A percentile compares a stretch with the other conserved stretches of the same genome.
Conservation (phyloP, 2,797 vertebrate species). For the Synaphobranchus kaupii region DNA sequence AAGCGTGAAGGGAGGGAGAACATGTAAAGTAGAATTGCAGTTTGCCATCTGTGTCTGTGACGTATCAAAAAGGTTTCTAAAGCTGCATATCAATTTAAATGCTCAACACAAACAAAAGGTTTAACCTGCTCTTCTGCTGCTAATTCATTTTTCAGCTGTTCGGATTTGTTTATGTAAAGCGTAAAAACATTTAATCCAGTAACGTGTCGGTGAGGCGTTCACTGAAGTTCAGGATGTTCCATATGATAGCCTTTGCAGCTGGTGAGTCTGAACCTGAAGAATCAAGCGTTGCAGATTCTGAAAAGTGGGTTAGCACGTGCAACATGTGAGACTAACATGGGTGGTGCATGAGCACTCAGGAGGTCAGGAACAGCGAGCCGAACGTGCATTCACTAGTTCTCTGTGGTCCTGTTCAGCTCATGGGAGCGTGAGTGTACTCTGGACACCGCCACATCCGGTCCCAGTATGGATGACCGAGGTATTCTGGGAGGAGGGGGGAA, state of each 20-base stretch:
- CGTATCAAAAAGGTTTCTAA: background rate
- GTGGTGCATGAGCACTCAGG: background rate
- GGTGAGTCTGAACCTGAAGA: background rate
- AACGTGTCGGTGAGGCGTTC: background rate
- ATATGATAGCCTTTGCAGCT: background rate
- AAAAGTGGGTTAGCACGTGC: background rate
- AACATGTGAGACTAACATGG: background rate
- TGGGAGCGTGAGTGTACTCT: background rate
- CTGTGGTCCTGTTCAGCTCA: background rate
- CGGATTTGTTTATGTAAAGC: background rate
- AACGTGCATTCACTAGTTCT: background rate
- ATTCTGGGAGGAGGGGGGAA: background rate
- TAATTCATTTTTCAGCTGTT: background rate
- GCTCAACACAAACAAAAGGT: background rate
- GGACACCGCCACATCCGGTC: background rate
- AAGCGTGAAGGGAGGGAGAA: background rate
- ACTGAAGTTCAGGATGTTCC: background rate
- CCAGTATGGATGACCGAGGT: background rate
- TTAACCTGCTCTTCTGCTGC: background rate
- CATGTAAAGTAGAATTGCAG: background rate
- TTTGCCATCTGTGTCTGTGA: background rate
- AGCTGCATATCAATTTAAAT: background rate
- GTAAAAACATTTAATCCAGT: background rate
- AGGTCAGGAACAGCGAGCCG: background rate
- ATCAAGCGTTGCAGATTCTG: background rate